A percentile compares a stretch with the other conserved stretches of the same genome.
Evolutionary conservation across 2,888 invertebrate genomes (phyloP).

Genomic region (Trissolcus japonicus): DNA sequence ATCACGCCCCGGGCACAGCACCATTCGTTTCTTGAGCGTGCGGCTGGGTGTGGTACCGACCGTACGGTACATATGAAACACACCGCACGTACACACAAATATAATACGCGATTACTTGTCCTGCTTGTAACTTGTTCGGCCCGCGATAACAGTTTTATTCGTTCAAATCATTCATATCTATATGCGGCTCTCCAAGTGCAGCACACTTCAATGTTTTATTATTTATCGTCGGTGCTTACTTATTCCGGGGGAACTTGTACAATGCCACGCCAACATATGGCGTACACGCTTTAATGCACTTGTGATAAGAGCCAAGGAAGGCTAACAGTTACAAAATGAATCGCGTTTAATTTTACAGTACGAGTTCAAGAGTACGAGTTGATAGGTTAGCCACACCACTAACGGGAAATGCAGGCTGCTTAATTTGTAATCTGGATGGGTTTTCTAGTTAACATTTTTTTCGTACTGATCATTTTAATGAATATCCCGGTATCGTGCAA

Average conservation of each 20-base stretch:
- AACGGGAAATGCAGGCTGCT: slow-evolving; percentile 29
- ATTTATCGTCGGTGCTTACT: slow-evolving; percentile 37
- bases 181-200: slow-evolving; percentile 18
- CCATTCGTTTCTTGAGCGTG: slow-evolving; percentile 48
- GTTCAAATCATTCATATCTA: slow-evolving; percentile 52
- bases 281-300: slow-evolving; percentile 30
- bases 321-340: slow-evolving; percentile 38
- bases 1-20: slow-evolving; percentile 54
- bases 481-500: neutral
- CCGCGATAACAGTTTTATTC: slow-evolving; percentile 54
- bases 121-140: slow-evolving; percentile 37
- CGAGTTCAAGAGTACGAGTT: slow-evolving; percentile 22
- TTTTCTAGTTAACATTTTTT: neutral
- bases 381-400: slow-evolving; percentile 22
- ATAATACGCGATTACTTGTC: slow-evolving; percentile 26
- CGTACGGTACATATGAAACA: slow-evolving; percentile 52
- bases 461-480: neutral
- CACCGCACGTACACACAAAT: slow-evolving; percentile 25
- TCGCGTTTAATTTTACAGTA: slow-evolving; percentile 29
- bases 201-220: slow-evolving; percentile 30
- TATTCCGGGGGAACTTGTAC: slow-evolving; percentile 27
- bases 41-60: slow-evolving; percentile 58
- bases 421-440: slow-evolving; percentile 43
- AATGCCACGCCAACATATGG: slow-evolving; percentile 31
- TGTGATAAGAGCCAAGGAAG: slow-evolving; percentile 33